phyloP scores from a whole-genome alignment of 2,888 invertebrate species.

The Yponomeuta sedellus region DNA sequence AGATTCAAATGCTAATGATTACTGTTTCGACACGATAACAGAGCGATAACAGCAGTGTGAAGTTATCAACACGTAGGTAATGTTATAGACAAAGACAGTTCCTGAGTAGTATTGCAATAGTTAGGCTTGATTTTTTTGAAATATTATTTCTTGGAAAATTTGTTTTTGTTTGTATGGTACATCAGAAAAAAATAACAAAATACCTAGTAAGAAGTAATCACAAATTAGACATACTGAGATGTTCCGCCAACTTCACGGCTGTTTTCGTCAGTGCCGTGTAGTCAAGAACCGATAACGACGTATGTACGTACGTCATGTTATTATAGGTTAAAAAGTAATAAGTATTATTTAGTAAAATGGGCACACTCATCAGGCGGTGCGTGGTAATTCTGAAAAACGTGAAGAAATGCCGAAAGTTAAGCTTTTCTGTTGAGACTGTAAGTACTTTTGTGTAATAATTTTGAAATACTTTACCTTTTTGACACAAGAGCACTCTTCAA shows the following conservation, averaged over 20 bases:
- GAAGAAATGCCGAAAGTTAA: slow-evolving; percentile 41
- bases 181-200: not conserved
- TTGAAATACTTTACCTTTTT: not conserved
- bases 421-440: slow-evolving; percentile 43
- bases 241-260: not conserved
- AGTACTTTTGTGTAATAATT: slow-evolving; percentile 30
- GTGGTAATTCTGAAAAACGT: slow-evolving; percentile 45
- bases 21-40: slow-evolving; percentile 47
- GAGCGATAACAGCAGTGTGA: slow-evolving; percentile 42
- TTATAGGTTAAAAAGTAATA: not conserved
- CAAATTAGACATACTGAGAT: not conserved
- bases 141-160: too few relatives aligned
- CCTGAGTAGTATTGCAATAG: not conserved
- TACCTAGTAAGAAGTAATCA: not conserved
- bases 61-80: not conserved
- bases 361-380: slow-evolving; percentile 52
- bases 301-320: not conserved
- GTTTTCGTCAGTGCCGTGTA: slow-evolving; percentile 9
- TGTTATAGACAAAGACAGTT: not conserved
- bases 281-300: not conserved
- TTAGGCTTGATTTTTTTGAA: too few relatives aligned
- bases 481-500: too few relatives aligned
- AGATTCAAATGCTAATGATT: slow-evolving; percentile 53
- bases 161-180: too few relatives aligned
- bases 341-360: slow-evolving; percentile 36